Base-by-base conservation (phyloP, 2,888 invertebrate species). In the Caenorhabditis wallacei region DNA sequence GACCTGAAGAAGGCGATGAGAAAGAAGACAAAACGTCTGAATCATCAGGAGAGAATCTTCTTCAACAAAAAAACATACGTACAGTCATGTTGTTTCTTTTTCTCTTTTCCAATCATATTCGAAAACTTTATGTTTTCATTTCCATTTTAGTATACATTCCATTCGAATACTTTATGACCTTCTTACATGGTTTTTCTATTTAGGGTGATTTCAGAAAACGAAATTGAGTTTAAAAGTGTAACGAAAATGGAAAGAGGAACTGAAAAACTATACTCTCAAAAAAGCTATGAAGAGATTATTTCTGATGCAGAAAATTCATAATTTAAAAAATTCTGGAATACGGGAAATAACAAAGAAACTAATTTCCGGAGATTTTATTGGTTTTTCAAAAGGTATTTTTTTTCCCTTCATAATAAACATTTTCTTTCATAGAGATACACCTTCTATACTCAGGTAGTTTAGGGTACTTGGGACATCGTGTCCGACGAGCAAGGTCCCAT, bases 41-140 rank as follows among this genome's bases (percentile, higher is more conserved):
- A 69, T 78, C 69, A 69, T 69, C 78, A 56, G n/a, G n/a, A n/a
- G 40, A 26, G 37, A 66, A 48, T 18, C 48, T 22, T 61, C 46
- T 56, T 57, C 35, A 48, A 43, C 51, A 61, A 78, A 40, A 10
- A 69, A 63, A 69, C 59, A 61, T 68, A 53, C 51, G 76, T 78
- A 78, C 78, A 78, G 78, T 78, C 78, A 78, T 63, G 69, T 54
- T 69, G n/a, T n/a, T 30, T 63, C 30, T 59, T 35, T 63, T 71
- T 51, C n/a, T 46, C 30, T 24, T 75, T 75, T 53, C 37, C 22
- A 37, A 53, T 66, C 37, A 37, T 48, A 66, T 37, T 40, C 35
- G 37, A 35, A 66, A 66, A 53, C 22, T 16, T 56, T 74, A 24
- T 63, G 53, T 57, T 40, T 46, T 48, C 54, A 20, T 35, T 51